Base-by-base conservation (phyloP, 2,113 vertebrate species). In the Dicaeum eximium region DNA sequence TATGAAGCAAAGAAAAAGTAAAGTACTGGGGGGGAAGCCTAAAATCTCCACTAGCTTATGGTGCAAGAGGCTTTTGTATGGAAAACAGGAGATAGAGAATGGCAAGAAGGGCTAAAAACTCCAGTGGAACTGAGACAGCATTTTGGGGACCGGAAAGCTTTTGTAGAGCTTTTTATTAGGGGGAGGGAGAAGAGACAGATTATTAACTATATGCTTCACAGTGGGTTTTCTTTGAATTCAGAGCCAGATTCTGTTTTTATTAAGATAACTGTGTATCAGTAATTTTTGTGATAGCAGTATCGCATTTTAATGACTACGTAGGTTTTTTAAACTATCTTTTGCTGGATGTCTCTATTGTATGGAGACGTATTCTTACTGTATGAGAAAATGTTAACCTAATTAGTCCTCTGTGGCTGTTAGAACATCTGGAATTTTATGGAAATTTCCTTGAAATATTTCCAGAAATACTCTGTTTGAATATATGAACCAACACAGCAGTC, bases 271-370 rank as follows among this genome's bases (percentile, higher is more conserved):
- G 37, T 44, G 13, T 78, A 74, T 92, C 71, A 53, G 74, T 88
- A 92, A 94, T 56, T 66, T 93, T 60, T 90, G 87, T 73, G 95
- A 86, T 82, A 90, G 64, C 60, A 78, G 82, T 42, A 60, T 80
- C 0, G 0, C 73, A 60, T 80, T 88, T 60, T 84, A 74, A 80
- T 57, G 40, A 86, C 64, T 88, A 24, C n/a, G 53, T 67, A 14
- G 0, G 2, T 65, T 93, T 89, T 94, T 93, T 47, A 83, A 95
- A 73, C 30, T 73, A 42, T 71, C 51, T 88, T 72, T 88, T 88
- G 25, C 56, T 88, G 69, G 47, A 60, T 90, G 47, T 90, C 71
- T 92, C 75, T 56, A 2, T 71, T 83, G 40, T 80, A 56, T 28
- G 72, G 85, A 86, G 92, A 77, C 60, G 9, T 4, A 1, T 93